These are phyloP conservation scores for Alviniconcha strummeri DNA, from an alignment of 2,888 invertebrate species.

Conservation along the genomic window DNA sequence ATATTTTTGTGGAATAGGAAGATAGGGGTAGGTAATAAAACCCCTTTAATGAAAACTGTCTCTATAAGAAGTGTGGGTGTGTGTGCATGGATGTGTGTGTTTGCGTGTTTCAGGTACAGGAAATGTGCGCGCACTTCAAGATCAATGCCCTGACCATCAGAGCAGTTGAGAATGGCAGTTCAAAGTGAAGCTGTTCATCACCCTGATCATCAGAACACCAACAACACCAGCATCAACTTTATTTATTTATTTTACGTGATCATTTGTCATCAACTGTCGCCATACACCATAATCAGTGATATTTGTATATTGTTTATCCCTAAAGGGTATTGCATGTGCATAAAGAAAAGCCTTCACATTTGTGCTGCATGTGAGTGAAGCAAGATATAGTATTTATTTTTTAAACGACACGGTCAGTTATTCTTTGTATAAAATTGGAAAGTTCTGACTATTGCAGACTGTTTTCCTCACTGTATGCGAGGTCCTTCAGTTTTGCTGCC, in stretches of 20 bases:
- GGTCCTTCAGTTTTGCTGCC: too few species aligned
- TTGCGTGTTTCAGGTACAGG: slow-evolving; percentile 83
- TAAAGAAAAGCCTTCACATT: background rate
- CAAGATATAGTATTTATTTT: too few species aligned
- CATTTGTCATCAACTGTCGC: background rate
- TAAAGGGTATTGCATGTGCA: background rate
- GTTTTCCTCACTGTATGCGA: too few species aligned
- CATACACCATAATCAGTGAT: background rate
- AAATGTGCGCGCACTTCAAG: slow-evolving; percentile 95
- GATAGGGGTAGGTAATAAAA: background rate
- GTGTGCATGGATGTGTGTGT: background rate
- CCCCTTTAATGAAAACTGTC: background rate
- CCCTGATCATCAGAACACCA: background rate
- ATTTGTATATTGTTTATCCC: background rate
- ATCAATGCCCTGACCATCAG: slow-evolving; percentile 86
- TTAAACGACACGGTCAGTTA: too few species aligned
- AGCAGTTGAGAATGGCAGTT: slow-evolving; percentile 24
- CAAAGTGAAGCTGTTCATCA: background rate
- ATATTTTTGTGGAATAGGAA: background rate
- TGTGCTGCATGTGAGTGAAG: too few species aligned
- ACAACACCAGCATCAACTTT: background rate
- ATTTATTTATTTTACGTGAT: background rate
- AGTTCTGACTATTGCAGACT: too few species aligned
- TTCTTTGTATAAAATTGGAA: too few species aligned
- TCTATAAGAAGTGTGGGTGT: background rate